Percentiles rank a stretch among this genome's conserved stretches.
phyloP scores from a whole-genome alignment of 2,113 vertebrate species.

The Bucco capensis region DNA sequence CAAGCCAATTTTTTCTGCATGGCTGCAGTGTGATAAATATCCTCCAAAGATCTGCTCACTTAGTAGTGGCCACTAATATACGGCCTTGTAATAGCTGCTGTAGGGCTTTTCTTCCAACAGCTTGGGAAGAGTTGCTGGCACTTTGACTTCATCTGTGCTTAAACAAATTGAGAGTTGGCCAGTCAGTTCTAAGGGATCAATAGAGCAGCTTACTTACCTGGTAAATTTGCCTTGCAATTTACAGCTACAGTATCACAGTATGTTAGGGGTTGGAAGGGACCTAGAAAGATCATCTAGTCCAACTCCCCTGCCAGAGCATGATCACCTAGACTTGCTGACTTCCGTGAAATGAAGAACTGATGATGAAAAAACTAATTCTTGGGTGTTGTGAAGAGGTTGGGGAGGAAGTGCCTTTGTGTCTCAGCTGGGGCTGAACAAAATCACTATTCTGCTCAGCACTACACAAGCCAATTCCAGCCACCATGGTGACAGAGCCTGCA shows the following conservation, averaged over 20 bases:
- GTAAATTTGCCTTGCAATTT: neutral
- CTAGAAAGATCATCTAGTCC: too few relatives aligned
- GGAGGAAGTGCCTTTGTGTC: neutral
- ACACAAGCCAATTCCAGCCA: neutral
- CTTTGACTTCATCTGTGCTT: neutral
- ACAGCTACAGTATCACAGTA: too few relatives aligned
- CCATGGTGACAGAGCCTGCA: neutral
- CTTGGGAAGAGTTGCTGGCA: neutral
- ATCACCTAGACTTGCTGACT: too few relatives aligned
- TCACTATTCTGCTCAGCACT: neutral
- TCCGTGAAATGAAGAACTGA: neutral
- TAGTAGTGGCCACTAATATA: neutral
- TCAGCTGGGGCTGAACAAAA: neutral
- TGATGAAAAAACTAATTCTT: neutral
- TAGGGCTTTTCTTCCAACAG: neutral
- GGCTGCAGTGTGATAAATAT: neutral
- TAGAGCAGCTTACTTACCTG: rapidly evolving
- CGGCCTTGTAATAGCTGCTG: neutral
- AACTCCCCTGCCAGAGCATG: too few relatives aligned
- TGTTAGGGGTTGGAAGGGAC: too few relatives aligned
- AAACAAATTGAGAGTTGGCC: rapidly evolving
- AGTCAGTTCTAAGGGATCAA: neutral
- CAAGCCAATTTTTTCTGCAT: neutral
- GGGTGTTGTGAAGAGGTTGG: neutral
- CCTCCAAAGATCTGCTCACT: neutral